Evolutionary conservation across 2,888 invertebrate genomes (phyloP), one percentile per base, ranked within the genome.

Genomic region (Cataglyphis rosenhaueri): DNA sequence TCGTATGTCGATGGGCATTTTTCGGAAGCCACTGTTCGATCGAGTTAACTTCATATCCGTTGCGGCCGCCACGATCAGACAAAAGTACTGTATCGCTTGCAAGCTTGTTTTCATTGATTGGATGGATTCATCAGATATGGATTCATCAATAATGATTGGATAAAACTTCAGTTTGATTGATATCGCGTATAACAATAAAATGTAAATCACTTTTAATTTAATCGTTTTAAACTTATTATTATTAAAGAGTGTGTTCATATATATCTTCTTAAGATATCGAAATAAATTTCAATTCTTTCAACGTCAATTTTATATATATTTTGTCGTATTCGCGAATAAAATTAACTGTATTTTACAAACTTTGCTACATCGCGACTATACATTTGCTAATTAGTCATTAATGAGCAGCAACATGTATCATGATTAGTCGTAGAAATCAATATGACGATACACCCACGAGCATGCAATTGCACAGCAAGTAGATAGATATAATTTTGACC

Each of bases 311-410:
- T 78, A 21, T 21, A 68, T 32, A 68, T 59, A 38, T 78, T 68
- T 66, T 18, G 29, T 41, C 41, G 21, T n/a, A 44, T 3, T 70
- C 32, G 25, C 66, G 38, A 83, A 73, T 65, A 44, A 59, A 78
- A 15, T 74, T 71, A 88, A 86, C 82, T 81, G 76, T 70, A 65
- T 62, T 71, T 21, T 12, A 64, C 62, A 9, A 66, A 48, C 3
- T 70, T 68, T 64, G 32, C 65, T 81, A 81, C 65, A 57, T 35
- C 57, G 18, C 21, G 35, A 52, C 32, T 73, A 44, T 44, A 68
- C 68, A 78, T 62, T 66, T 64, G 62, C 81, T 86, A 88, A 88
- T 88, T 88, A 87, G 75, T 85, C 71, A 83, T 84, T 85, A 81
- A 82, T 84, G 87, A 85, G 76, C 44, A 73, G 59, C 29, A 41